These are phyloP conservation scores for Dolichoris vasculosae DNA, from an alignment of 1,140 invertebrate species.

Conservation along the genomic window DNA sequence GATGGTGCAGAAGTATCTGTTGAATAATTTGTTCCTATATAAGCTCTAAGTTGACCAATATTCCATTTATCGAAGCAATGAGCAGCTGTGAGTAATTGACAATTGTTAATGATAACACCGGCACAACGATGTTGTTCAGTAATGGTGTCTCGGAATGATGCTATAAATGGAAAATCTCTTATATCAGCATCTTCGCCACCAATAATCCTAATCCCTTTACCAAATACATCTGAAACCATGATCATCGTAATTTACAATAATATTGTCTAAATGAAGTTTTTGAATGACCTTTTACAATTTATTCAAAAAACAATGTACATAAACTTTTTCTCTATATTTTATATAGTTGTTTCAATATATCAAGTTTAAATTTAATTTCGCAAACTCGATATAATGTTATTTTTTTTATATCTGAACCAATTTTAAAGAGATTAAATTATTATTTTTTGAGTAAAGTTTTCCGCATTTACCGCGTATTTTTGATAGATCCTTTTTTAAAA, in stretches of 20 bases:
- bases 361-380: too few relatives aligned
- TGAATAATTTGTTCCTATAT: neutral
- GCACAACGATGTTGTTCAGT: neutral
- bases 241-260: neutral
- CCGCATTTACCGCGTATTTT: too few relatives aligned
- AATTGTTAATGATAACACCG: neutral
- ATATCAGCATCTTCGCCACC: conserved; percentile 1
- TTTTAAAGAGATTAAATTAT: too few relatives aligned
- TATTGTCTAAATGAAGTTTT: too few relatives aligned
- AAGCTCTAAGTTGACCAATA: neutral
- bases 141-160: neutral
- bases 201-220: neutral
- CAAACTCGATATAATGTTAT: too few relatives aligned
- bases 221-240: neutral
- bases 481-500: too few relatives aligned
- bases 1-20: neutral
- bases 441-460: too few relatives aligned
- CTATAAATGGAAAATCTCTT: neutral
- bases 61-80: neutral
- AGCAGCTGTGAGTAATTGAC: neutral
- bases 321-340: too few relatives aligned
- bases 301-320: too few relatives aligned
- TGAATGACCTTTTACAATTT: too few relatives aligned
- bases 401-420: too few relatives aligned
- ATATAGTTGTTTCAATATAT: too few relatives aligned